phyloP scores from a whole-genome alignment of 2,113 vertebrate species.

The Taxidea taxus region DNA sequence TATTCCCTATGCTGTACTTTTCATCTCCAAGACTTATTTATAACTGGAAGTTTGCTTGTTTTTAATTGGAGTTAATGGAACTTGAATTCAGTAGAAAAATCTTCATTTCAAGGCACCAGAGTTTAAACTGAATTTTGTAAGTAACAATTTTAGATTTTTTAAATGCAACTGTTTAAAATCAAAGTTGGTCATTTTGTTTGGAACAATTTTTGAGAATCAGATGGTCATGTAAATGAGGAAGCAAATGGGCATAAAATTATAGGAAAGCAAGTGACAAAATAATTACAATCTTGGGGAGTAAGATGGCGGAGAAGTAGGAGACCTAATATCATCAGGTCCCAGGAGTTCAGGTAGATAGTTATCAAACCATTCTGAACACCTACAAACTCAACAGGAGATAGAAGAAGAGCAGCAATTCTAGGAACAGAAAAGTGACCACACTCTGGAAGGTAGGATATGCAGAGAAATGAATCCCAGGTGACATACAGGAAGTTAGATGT shows the following conservation, averaged over 20 bases:
- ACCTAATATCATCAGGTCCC: too few species aligned
- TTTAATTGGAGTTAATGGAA: neutral
- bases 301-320: too few species aligned
- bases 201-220: neutral
- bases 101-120: neutral
- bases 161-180: conserved; percentile 21
- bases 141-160: conserved; percentile 15
- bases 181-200: neutral
- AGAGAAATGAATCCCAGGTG: too few species aligned
- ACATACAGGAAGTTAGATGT: too few species aligned
- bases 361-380: too few species aligned
- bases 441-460: too few species aligned
- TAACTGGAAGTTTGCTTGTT: neutral
- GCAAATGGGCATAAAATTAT: neutral
- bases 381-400: too few species aligned
- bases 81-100: conserved; percentile 12
- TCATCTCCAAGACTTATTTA: neutral
- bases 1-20: neutral
- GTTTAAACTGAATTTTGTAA: conserved; percentile 13
- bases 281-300: neutral
- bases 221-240: neutral
- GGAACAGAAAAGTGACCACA: too few species aligned
- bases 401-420: too few species aligned
- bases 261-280: conserved; percentile 18
- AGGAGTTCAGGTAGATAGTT: too few species aligned